Percentiles rank a stretch among this genome's conserved stretches.
Conservation (phyloP, 2,888 invertebrate species). For the Caenorhabditis sp. region DNA sequence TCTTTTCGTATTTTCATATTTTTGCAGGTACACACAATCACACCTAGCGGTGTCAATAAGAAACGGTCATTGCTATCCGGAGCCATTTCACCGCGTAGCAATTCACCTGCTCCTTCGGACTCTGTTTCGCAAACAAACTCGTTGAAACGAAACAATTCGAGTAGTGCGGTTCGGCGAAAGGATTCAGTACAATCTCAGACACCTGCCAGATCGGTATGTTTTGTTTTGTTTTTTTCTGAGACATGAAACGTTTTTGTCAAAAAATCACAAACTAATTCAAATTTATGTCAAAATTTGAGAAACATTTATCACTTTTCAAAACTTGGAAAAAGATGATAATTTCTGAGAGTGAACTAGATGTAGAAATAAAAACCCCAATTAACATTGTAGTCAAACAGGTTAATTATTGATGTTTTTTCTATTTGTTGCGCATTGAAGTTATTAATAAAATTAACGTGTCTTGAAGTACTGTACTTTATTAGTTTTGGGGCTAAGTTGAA, state of each 20-base stretch:
- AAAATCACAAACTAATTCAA: neutral
- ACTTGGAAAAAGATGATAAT: too few species aligned
- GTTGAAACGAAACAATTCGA: conserved; percentile 56
- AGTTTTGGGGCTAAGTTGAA: too few species aligned
- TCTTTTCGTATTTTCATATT: neutral
- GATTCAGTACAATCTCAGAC: conserved; percentile 50
- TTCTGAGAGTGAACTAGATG: too few species aligned
- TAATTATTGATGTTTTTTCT: too few species aligned
- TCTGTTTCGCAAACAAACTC: conserved; percentile 67
- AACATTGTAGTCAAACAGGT: too few species aligned
- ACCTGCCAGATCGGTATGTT: conserved; percentile 47
- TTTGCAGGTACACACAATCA: conserved; percentile 2
- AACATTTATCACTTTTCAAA: too few species aligned
- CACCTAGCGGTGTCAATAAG: conserved; percentile 25
- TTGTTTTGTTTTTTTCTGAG: too few species aligned
- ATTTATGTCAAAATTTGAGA: neutral
- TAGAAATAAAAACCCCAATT: too few species aligned
- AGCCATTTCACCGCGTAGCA: conserved; percentile 61
- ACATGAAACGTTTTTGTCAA: neutral
- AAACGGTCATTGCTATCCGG: conserved; percentile 52
- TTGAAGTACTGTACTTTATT: too few species aligned
- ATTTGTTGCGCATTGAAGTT: too few species aligned
- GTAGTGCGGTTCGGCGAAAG: conserved; percentile 24
- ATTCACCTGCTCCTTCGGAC: conserved; percentile 70
- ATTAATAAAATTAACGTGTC: too few species aligned